A percentile compares a stretch with the other conserved stretches of the same genome.
Evolutionary conservation across 1,140 invertebrate species (phyloP).

Genomic region (Eriocheir sinensis): DNA sequence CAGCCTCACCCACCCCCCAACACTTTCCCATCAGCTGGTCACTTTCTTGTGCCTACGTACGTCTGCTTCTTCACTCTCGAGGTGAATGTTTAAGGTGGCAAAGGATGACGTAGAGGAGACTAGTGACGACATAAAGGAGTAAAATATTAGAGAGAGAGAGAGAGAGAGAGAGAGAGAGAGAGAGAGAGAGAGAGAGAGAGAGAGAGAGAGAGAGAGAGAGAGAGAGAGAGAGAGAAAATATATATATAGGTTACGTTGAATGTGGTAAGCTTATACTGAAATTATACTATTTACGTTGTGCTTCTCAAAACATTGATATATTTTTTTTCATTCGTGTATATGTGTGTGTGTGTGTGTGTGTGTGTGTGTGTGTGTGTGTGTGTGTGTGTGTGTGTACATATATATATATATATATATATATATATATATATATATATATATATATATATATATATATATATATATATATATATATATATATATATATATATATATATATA

Average conservation of each 20-base stretch:
- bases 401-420: neutral
- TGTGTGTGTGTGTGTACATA: neutral
- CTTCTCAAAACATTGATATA: too few relatives aligned
- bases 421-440: neutral
- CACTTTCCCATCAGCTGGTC: neutral
- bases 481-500: neutral
- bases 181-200: slow-evolving; percentile 58
- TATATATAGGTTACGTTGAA: neutral
- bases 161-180: slow-evolving; percentile 57
- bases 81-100: too few relatives aligned
- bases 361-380: neutral
- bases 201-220: slow-evolving; percentile 49
- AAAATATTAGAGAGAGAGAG: neutral
- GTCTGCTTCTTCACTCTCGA: too few relatives aligned
- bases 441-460: too few relatives aligned
- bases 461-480: neutral
- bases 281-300: slow-evolving; percentile 15
- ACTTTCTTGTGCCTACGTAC: too few relatives aligned
- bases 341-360: neutral
- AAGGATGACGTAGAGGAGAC: neutral
- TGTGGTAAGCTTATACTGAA: neutral
- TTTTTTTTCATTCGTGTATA: slow-evolving; percentile 14
- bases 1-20: neutral
- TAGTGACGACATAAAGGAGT: neutral
- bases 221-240: neutral